Base-by-base conservation (phyloP, 2,113 vertebrate species). In the Saguinus midas region DNA sequence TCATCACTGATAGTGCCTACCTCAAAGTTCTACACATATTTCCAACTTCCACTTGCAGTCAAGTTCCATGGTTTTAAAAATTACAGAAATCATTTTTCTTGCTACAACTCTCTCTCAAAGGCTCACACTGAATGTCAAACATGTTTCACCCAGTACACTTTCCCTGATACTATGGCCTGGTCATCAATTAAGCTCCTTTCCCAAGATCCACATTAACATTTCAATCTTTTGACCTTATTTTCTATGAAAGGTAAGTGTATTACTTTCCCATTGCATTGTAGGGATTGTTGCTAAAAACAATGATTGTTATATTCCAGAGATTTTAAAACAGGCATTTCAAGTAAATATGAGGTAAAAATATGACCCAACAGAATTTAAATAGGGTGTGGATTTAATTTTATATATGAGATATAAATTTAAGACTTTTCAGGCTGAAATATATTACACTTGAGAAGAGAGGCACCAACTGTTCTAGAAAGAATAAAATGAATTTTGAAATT, bases 271-370 rank as follows among this genome's bases (percentile, higher is more conserved):
- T 92, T 79, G 40, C 88, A n/a, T 68, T 85, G 9, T 76, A 79
- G 21, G 88, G 3, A 45, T 57, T 4, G 4, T 37, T 82, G 43
- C 27, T 76, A 76, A 87, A 72, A 57, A 57, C 75, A 86, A 80
- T 11, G 9, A 1, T 57, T 89, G 23, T 27, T 16, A 37, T 66
- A 43, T 89, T 91, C 80, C 89, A 55, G 52, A 93, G 1, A 7
- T 6, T 84, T 90, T 84, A 70, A 43, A 92, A 94, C 50, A 86
- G 16, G 50, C 40, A 89, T 94, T 96, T 91, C 80, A 90, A 96
- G 52, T 93, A 95, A 79, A 84, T 35, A 79, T 48, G 29, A 64
- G 21, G 32, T 68, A 72, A 95, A 97, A 87, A 37, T 94, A 87
- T 92, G 27, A 81, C 40, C 35, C 14, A 75, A 64, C 11, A 72